Evolutionary conservation across 2,797 vertebrate genomes (phyloP).

Genomic region (Mormyrus proboscirostris): DNA sequence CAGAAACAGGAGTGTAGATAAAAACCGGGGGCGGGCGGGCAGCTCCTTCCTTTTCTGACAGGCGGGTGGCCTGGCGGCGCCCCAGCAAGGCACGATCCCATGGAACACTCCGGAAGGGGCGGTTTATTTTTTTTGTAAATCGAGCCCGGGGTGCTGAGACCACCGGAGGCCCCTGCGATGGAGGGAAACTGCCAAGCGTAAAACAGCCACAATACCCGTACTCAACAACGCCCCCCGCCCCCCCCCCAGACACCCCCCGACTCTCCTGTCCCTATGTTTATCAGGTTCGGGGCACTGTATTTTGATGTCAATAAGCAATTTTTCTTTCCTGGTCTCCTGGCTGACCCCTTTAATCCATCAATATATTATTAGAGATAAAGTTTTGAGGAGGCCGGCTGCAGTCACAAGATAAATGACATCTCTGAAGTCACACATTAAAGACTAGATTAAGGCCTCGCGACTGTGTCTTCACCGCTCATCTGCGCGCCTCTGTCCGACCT

Average conservation of each 20-base stretch:
- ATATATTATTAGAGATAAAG: constrained; percentile 99
- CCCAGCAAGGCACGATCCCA: not conserved
- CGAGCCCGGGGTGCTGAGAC: constrained; percentile 64
- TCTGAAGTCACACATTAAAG: constrained; percentile 99
- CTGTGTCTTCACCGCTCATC: constrained; percentile 99
- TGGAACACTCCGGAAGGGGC: not conserved
- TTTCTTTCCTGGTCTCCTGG: constrained; percentile 99
- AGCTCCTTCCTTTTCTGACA: constrained; percentile 53
- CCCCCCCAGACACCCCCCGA: constrained; percentile 52
- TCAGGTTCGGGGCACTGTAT: constrained; percentile 99
- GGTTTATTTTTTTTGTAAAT: constrained; percentile 51
- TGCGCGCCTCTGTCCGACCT: constrained; percentile 99
- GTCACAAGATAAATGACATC: constrained; percentile 99
- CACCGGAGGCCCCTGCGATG: constrained; percentile 72
- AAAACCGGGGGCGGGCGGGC: constrained; percentile 61
- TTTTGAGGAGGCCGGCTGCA: constrained; percentile 99
- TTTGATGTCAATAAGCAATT: constrained; percentile 99
- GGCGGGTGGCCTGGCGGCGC: constrained; percentile 47
- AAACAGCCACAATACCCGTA: constrained; percentile 69
- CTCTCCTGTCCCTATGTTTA: constrained; percentile 97
- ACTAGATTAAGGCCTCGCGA: constrained; percentile 99
- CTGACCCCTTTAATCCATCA: constrained; percentile 99
- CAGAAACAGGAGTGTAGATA: constrained; percentile 56
- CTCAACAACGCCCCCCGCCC: constrained; percentile 42
- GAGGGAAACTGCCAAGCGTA: constrained; percentile 70